Conservation (phyloP, 2,888 invertebrate genomes). For the Cyaniris semiargus region DNA sequence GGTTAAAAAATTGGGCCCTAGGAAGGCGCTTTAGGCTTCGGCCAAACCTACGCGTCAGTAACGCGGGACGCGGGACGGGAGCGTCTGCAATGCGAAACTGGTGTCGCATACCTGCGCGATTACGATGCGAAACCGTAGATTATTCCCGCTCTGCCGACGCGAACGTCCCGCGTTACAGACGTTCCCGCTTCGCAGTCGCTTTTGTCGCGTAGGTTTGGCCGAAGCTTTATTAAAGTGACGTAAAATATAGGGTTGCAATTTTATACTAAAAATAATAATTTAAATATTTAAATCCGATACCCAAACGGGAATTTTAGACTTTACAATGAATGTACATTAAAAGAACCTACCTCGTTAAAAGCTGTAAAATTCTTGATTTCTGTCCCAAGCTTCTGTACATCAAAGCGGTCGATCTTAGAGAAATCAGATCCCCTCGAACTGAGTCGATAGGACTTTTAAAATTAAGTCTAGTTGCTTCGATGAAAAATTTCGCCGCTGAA, state of each 20-base stretch:
- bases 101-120: no score
- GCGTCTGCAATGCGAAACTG: no score
- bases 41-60: no score
- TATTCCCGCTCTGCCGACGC: no score
- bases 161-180: no score
- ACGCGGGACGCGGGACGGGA: no score
- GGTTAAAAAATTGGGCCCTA: no score
- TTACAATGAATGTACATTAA: neutral
- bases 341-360: conserved; percentile 81
- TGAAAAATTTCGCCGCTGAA: conserved; percentile 64
- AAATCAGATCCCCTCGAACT: conserved; percentile 81
- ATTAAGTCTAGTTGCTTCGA: conserved; percentile 70
- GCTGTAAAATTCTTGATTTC: conserved; percentile 83
- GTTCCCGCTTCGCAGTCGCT: no score
- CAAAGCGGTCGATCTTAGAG: conserved; percentile 83
- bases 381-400: conserved; percentile 84
- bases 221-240: no score
- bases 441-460: conserved; percentile 56
- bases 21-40: no score
- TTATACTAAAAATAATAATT: neutral
- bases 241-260: neutral
- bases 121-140: no score
- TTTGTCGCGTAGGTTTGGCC: no score
- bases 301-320: neutral
- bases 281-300: neutral